Evolutionary conservation across 2,888 invertebrate genomes (phyloP), one percentile per base, ranked within the genome.

Genomic region (Conus canariensis): DNA sequence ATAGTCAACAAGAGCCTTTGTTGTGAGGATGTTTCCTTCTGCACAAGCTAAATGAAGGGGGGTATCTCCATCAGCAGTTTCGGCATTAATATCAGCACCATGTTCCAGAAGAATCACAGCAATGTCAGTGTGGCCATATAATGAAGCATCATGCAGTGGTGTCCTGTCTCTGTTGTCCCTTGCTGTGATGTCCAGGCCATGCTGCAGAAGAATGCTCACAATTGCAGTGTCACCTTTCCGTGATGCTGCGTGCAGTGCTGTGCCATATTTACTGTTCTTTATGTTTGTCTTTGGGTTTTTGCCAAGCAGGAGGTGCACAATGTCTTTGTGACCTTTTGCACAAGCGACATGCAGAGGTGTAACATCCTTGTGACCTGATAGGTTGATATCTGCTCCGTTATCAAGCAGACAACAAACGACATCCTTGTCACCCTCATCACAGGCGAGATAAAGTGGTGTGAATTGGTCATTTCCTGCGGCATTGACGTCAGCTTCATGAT

Each of bases 1-100:
- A 30, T 70, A 56, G 2, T 87, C 22, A 12, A 45, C 8, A 6
- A 87, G 67, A 87, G 59, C 22, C 14, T 87, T 64, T 12, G 25
- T 45, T 22, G 10, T 10, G 10, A 12, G 45, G 64, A 30, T n/a
- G 25, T 87, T 25, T 70, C 56, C 70, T 9, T 67, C 45, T 19
- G 25, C 19, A 67, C 87, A 67, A 45, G 87, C 87, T 25, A 87
- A 87, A 45, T 87, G 87, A 67, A 87, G 87, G 22, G 87, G 25
- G 12, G 87, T 67, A 22, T 25, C 7, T 25, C 87, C 87, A 0
- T 14, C 16, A 3, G 19, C 25, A 70, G 30, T 67, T 56, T 45
- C 16, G 45, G 45, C 56, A 56, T 87, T 70, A 3, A 70, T 87
- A 12, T 45, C 70, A 5, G 67, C 87, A 22, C 67, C 67, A 4